Base-by-base conservation (phyloP, 2,797 vertebrate genomes). In the Xyrichtys novacula region DNA sequence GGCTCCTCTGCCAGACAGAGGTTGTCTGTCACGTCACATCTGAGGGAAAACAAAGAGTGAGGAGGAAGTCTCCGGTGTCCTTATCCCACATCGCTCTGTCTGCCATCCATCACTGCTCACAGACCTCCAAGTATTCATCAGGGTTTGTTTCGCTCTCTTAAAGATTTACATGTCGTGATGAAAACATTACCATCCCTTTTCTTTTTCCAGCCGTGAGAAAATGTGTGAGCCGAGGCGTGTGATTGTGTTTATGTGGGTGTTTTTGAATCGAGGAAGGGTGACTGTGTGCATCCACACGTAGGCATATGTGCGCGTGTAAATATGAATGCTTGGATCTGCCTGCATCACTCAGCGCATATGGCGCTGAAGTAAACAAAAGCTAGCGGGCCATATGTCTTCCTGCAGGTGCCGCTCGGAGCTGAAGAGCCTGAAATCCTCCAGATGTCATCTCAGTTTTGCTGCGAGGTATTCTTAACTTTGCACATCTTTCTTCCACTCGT, bases 321-420 rank as follows among this genome's bases (percentile, higher is more conserved):
- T 68, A 58, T 57, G 47, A 34, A 43, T 32, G 31, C 48, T 62
- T 2, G 19, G 74, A 59, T 69, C 54, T 28, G 64, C 22, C 5
- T 28, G 64, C 15, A 17, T 29, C 39, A 74, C 57, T 44, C 42
- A 1, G 54, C 55, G 28, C 64, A 80, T 59, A 78, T 72, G 74
- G 71, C 6, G 12, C 39, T 32, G 73, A 49, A 52, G 80, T 78
- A 81, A 86, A 82, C 80, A 80, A 76, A 74, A 66, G 60, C 55
- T 14, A 65, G 58, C 40, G 15, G 67, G 44, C 65, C 55, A 56
- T 71, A 55, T 78, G 82, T 73, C 69, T 43, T 65, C 44, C 61
- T 28, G 72, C 83, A 87, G 84, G 71, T 85, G 67, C 75, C 52
- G 55, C 46, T 83, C 54, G 11, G 20, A 2, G 47, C 54, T 42